phyloP scores from a whole-genome alignment of 2,797 vertebrate genomes.

The Acestrorhynchus altus region DNA sequence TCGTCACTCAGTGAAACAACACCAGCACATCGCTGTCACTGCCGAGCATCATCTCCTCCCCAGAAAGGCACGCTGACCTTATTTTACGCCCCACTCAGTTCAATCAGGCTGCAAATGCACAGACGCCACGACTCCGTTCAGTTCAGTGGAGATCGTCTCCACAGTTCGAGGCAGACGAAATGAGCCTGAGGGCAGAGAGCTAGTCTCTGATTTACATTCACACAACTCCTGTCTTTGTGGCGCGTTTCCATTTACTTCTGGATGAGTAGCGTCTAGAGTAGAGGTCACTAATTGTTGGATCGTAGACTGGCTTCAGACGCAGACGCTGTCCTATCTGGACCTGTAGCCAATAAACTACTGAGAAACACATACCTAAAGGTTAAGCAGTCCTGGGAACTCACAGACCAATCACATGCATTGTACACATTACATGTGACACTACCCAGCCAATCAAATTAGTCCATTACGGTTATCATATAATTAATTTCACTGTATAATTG shows the following conservation, averaged over 20 bases:
- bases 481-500: no score
- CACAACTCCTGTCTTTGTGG: background rate
- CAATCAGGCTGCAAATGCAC: background rate
- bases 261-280: no score
- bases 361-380: no score
- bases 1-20: background rate
- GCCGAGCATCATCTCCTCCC: background rate
- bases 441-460: no score
- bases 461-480: no score
- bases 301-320: no score
- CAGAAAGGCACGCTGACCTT: background rate
- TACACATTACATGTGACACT: no score
- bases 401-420: no score
- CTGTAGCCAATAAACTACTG: no score
- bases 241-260: background rate
- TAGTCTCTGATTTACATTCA: background rate
- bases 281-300: no score
- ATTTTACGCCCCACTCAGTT: constrained; percentile 3
- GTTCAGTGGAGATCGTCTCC: background rate
- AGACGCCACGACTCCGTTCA: background rate
- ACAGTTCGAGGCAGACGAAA: background rate
- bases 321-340: no score
- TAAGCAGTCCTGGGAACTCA: no score
- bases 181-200: background rate
- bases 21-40: background rate